Percentiles rank a stretch among this genome's conserved stretches.
Conservation (phyloP, 2,113 vertebrate species). For the Mormyrus lacerda region DNA sequence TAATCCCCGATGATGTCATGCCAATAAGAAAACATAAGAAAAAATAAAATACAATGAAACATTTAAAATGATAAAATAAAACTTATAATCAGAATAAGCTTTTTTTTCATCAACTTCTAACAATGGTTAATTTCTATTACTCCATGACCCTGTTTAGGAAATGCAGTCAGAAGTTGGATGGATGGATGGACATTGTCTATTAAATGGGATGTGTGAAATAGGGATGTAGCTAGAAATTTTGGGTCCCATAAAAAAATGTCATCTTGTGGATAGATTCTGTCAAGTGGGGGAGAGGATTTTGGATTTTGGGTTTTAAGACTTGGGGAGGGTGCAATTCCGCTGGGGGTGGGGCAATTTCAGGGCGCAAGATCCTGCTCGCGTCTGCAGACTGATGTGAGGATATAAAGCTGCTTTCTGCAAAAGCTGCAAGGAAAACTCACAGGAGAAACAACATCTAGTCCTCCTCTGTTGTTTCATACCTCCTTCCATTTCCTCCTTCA, state of each 20-base stretch:
- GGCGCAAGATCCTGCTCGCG: background rate
- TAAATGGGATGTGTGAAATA: too few species aligned
- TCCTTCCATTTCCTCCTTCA: background rate
- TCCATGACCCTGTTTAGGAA: background rate
- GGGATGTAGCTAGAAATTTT: background rate
- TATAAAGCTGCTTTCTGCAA: background rate
- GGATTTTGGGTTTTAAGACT: background rate
- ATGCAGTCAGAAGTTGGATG: background rate
- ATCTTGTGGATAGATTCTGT: background rate
- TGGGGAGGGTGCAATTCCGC: background rate
- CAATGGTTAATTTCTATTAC: background rate
- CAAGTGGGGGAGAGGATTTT: background rate
- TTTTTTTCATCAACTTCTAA: background rate
- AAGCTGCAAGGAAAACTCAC: background rate
- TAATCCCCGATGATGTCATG: background rate
- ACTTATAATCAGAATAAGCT: background rate
- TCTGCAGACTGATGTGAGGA: background rate
- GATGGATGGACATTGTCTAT: too few species aligned
- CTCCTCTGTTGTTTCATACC: background rate
- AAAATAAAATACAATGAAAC: background rate
- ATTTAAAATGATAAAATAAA: background rate
- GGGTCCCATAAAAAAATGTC: background rate
- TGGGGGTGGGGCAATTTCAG: background rate
- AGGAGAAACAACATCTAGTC: background rate
- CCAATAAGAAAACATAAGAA: background rate